These are phyloP conservation scores for Sarotherodon lohbergeri DNA, from an alignment of 2,113 vertebrate species.

Conservation along the genomic window DNA sequence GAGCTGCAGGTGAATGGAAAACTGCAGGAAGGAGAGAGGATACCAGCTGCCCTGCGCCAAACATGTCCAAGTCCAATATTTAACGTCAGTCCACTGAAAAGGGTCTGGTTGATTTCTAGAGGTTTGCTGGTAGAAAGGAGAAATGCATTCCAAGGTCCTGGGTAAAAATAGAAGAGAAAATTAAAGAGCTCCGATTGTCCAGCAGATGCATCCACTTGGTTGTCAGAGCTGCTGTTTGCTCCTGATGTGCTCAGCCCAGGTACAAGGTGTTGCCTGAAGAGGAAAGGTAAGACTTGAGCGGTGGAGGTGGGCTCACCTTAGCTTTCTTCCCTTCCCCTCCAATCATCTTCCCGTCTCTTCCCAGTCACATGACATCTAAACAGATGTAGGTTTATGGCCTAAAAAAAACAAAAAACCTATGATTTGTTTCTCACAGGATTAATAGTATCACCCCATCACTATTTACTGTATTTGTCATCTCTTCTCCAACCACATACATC, in stretches of 20 bases:
- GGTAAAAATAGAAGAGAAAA: neutral
- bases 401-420: neutral
- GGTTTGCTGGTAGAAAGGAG: neutral
- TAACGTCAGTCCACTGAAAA: neutral
- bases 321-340: constrained; percentile 16
- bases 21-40: constrained; percentile 70
- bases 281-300: constrained; percentile 22
- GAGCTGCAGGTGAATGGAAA: constrained; percentile 66
- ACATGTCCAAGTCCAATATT: constrained; percentile 66
- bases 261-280: constrained; percentile 25
- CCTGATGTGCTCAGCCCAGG: neutral
- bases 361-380: constrained; percentile 63
- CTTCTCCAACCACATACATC: neutral
- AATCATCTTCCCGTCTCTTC: constrained; percentile 16
- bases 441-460: constrained; percentile 6
- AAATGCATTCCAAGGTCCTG: constrained; percentile 23
- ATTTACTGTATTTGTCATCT: neutral
- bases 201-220: neutral
- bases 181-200: neutral
- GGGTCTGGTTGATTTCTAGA: neutral
- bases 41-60: constrained; percentile 69
- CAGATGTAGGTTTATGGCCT: constrained; percentile 31
- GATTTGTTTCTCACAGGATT: constrained; percentile 52
- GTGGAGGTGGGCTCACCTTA: constrained; percentile 57
- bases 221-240: neutral